phyloP scores from a whole-genome alignment of 1,140 invertebrate species.

The Neelides sp. region DNA sequence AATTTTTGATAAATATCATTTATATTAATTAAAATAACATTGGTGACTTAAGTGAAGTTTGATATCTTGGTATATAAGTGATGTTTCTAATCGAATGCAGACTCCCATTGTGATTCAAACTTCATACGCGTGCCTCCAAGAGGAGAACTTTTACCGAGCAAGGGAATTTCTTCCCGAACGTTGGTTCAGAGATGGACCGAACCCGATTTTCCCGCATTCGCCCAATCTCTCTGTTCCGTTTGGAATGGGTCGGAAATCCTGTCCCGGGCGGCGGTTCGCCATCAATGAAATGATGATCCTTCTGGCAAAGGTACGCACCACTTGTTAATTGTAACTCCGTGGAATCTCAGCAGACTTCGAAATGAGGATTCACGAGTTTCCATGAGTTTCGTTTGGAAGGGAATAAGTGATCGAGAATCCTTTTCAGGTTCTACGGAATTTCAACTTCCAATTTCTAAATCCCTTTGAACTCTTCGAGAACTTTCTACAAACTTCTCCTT shows the following conservation, averaged over 20 bases:
- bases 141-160: slow-evolving; percentile 64
- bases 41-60: no score
- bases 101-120: slow-evolving; percentile 75
- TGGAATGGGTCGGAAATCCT: slow-evolving; percentile 66
- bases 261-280: slow-evolving; percentile 67
- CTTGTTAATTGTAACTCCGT: neutral
- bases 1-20: neutral
- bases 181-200: slow-evolving; percentile 47
- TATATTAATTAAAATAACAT: no score
- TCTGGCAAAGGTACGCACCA: slow-evolving; percentile 49
- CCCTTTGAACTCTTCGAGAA: no score
- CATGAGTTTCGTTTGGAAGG: no score
- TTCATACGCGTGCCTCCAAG: slow-evolving; percentile 60
- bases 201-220: slow-evolving; percentile 33
- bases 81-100: slow-evolving; percentile 43
- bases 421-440: no score
- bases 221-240: slow-evolving; percentile 69
- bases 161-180: slow-evolving; percentile 63
- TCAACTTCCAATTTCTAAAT: no score
- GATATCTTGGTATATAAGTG: no score
- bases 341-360: no score
- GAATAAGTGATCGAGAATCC: no score
- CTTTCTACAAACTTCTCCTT: no score
- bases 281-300: slow-evolving; percentile 61
- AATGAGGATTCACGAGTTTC: no score